A percentile compares a stretch with the other conserved stretches of the same genome.
Conservation (phyloP, 2,113 vertebrate genomes). For the Typhlomys cinereus region DNA sequence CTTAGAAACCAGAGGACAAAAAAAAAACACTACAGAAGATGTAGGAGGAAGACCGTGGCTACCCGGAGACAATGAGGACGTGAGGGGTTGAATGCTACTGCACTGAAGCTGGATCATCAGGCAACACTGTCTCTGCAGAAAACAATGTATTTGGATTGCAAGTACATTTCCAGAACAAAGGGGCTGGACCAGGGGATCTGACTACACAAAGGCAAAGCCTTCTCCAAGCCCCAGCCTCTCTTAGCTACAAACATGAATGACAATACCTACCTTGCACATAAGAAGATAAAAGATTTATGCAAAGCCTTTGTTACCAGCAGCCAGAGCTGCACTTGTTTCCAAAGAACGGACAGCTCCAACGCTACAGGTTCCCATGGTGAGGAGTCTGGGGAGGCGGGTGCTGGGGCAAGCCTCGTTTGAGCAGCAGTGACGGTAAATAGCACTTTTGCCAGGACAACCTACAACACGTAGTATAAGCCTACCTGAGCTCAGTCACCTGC, state of each 20-base stretch:
- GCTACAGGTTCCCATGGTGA: background rate
- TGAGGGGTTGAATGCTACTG: background rate
- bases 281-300: background rate
- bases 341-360: background rate
- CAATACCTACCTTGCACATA: background rate
- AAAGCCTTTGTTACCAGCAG: background rate
- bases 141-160: background rate
- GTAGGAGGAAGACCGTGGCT: no score
- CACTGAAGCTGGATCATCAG: background rate
- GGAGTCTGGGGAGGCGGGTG: background rate
- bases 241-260: background rate
- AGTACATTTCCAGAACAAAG: background rate
- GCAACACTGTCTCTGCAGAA: background rate
- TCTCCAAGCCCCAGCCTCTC: background rate
- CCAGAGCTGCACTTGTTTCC: background rate
- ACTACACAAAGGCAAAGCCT: background rate
- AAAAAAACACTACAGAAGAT: no score
- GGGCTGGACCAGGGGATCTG: background rate
- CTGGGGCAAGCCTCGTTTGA: background rate
- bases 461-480: no score
- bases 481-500: background rate
- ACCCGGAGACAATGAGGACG: background rate
- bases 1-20: background rate
- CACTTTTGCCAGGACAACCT: background rate
- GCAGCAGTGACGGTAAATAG: background rate